A percentile compares a stretch with the other conserved stretches of the same genome.
Conservation (phyloP, 2,113 vertebrate species). For the Aptenodytes forsteri region DNA sequence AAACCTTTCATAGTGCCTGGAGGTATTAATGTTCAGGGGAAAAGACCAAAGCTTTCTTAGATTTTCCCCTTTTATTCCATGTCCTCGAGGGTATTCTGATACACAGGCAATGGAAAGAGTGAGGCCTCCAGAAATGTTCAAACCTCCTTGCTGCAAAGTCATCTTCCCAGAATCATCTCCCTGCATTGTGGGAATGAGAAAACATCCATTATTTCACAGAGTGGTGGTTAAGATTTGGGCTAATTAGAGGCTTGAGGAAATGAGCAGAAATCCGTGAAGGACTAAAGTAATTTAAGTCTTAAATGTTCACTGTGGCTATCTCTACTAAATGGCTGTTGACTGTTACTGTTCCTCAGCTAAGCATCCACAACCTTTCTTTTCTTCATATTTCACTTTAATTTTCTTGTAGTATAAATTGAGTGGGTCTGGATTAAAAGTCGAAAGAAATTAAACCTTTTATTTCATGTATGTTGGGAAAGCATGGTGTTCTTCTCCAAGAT, state of each 20-base stretch:
- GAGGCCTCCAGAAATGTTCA: background rate
- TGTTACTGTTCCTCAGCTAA: background rate
- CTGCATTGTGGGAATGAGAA: background rate
- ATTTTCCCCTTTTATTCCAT: background rate
- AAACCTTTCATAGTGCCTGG: background rate
- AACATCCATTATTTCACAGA: background rate
- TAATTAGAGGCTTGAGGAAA: background rate
- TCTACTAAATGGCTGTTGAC: background rate
- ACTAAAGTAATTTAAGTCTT: background rate
- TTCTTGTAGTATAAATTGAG: background rate
- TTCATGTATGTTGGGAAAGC: background rate
- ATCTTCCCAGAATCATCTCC: background rate
- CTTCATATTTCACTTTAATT: background rate
- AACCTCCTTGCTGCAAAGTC: background rate
- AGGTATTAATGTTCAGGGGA: background rate
- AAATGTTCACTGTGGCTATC: background rate
- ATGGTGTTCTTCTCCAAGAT: background rate
- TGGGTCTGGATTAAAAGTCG: background rate
- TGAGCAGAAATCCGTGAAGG: background rate
- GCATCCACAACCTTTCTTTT: background rate
- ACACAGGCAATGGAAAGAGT: background rate
- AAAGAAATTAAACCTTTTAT: background rate
- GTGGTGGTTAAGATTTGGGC: background rate
- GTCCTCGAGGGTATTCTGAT: background rate
- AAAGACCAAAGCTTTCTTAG: background rate